phyloP scores from a whole-genome alignment of 2,888 invertebrate genomes.

The Saturnia pavonia region DNA sequence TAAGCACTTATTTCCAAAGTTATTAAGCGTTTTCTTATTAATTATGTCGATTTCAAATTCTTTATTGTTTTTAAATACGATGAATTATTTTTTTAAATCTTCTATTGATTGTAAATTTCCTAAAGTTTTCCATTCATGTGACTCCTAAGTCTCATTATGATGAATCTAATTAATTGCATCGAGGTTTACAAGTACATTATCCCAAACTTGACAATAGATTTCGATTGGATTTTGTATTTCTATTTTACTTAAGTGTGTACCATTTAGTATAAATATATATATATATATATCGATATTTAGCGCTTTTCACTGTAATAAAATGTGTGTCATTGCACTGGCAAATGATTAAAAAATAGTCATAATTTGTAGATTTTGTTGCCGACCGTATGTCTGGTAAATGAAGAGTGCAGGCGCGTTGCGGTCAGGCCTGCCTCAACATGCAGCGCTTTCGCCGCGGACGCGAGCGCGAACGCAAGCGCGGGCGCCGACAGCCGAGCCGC shows the following conservation, averaged over 20 bases:
- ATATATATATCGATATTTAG: neutral
- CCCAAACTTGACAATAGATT: neutral
- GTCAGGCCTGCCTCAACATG: conserved; percentile 77
- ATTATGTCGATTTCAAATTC: neutral
- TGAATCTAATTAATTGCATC: neutral
- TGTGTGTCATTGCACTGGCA: neutral
- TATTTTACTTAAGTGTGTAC: neutral
- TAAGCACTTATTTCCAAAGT: too few species aligned
- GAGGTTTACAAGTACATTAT: neutral
- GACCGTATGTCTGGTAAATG: conserved; percentile 44
- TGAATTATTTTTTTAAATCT: neutral
- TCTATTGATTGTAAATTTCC: neutral
- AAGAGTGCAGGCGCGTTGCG: conserved; percentile 47
- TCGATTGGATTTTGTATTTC: neutral
- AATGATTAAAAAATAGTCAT: neutral
- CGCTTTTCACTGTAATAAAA: neutral
- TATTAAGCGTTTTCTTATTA: too few species aligned
- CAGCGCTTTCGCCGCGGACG: conserved; percentile 56
- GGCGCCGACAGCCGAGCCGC: conserved; percentile 39
- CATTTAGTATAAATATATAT: neutral
- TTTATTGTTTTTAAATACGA: neutral
- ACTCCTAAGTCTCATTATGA: neutral
- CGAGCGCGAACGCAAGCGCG: conserved; percentile 19
- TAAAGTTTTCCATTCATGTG: neutral
- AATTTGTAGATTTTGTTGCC: conserved; percentile 39